Conservation (phyloP, 2,797 vertebrate species). For the Chaenodraco wilsoni region DNA sequence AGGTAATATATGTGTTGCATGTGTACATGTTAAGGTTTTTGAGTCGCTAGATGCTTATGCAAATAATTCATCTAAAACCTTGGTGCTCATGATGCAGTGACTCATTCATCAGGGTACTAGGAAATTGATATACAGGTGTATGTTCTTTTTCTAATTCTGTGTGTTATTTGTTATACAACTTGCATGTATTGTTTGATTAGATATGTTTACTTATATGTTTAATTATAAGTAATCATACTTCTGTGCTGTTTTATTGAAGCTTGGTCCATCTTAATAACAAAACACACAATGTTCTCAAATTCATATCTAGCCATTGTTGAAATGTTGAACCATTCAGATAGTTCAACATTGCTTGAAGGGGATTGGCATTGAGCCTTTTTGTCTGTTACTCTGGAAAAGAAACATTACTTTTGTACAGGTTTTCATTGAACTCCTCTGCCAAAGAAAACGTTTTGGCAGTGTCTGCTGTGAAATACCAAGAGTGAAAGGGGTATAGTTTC, state of each 20-base stretch:
- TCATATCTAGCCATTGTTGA: neutral
- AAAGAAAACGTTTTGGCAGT: neutral
- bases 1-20: too few relatives aligned
- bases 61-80: neutral
- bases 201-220: neutral
- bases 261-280: slow-evolving; percentile 11
- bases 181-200: neutral
- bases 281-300: neutral
- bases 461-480: neutral
- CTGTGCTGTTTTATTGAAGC: neutral
- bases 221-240: slow-evolving; percentile 2
- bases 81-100: neutral
- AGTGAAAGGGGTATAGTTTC: neutral
- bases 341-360: neutral
- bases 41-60: too few relatives aligned
- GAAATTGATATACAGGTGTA: neutral
- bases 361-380: neutral
- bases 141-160: slow-evolving; percentile 1
- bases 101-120: neutral
- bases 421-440: neutral
- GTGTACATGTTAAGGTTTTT: too few relatives aligned
- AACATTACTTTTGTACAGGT: neutral
- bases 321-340: neutral
- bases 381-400: neutral
- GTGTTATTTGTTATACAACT: neutral